Evolutionary conservation across 2,888 invertebrate species (phyloP).

Genomic region (Acanthacorydalis orientalis): DNA sequence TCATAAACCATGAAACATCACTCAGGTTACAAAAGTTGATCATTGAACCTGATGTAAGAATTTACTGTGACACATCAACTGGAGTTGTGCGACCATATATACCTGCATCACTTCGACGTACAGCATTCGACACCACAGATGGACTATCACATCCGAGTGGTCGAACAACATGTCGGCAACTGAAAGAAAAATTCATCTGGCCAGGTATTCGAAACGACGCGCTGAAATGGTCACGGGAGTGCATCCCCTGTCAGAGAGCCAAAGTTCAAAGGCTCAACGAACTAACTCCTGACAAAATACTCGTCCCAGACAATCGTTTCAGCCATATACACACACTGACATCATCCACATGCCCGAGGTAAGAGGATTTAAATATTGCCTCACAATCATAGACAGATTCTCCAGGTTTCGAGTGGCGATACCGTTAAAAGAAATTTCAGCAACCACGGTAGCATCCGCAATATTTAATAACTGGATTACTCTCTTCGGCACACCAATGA

Average conservation of each 20-base stretch:
- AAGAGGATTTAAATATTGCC: conserved; percentile 3
- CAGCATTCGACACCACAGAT: conserved; percentile 11
- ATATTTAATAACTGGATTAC: background rate
- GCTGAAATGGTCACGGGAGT: conserved; percentile 9
- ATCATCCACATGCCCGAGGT: background rate
- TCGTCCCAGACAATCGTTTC: background rate
- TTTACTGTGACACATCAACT: conserved; percentile 11
- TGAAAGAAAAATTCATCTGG: conserved; percentile 12
- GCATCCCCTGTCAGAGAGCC: conserved; percentile 11
- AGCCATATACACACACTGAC: conserved; percentile 2
- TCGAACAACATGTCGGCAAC: conserved; percentile 7
- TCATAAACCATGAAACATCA: too few species aligned
- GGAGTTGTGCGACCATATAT: conserved; percentile 11
- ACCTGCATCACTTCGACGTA: conserved; percentile 9
- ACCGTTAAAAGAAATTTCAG: conserved; percentile 1
- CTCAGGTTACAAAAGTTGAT: too few species aligned
- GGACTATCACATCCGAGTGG: conserved; percentile 11
- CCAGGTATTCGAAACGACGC: conserved; percentile 11
- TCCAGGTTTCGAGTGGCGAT: conserved; percentile 3
- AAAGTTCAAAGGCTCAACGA: conserved; percentile 11
- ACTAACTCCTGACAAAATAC: background rate
- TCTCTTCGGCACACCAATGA: conserved; percentile 1
- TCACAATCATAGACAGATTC: conserved; percentile 4
- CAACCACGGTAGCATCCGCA: conserved; percentile 1
- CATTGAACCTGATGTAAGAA: background rate